phyloP scores from a whole-genome alignment of 1,140 invertebrate genomes.

The Philotrypesis tridentata region DNA sequence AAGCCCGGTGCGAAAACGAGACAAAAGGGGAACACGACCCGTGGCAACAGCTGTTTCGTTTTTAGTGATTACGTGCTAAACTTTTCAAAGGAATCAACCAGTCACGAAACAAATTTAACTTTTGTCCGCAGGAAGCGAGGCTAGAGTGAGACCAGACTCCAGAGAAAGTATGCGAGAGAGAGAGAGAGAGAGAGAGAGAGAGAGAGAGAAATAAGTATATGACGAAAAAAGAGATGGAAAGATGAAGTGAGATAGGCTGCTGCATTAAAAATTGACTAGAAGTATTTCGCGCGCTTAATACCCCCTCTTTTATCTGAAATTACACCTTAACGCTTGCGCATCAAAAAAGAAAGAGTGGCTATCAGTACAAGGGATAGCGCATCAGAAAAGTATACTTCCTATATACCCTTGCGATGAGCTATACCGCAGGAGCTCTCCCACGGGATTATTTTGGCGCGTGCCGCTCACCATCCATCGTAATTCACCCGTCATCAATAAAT shows the following conservation, averaged over 20 bases:
- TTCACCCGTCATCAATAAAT: constrained; percentile 39
- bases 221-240: not conserved
- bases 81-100: constrained; percentile 15
- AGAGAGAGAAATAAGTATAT: not conserved
- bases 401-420: not conserved
- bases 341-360: not conserved
- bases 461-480: constrained; percentile 35
- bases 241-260: not conserved
- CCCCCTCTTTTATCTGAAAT: constrained; percentile 1
- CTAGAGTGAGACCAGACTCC: not conserved
- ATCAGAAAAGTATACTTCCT: not conserved
- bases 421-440: not conserved
- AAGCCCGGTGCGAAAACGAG: not conserved
- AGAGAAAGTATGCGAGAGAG: not conserved
- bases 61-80: constrained; percentile 20
- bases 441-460: constrained; percentile 4
- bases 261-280: constrained; percentile 4
- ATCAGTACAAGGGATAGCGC: not conserved
- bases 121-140: constrained; percentile 7
- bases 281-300: not conserved
- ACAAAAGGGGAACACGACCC: constrained; percentile 6
- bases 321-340: constrained; percentile 1
- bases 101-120: constrained; percentile 40
- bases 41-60: constrained; percentile 6
- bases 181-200: not conserved